These are phyloP conservation scores for Pseudoatta argentina DNA, from an alignment of 1,140 invertebrate species.

Conservation along the genomic window DNA sequence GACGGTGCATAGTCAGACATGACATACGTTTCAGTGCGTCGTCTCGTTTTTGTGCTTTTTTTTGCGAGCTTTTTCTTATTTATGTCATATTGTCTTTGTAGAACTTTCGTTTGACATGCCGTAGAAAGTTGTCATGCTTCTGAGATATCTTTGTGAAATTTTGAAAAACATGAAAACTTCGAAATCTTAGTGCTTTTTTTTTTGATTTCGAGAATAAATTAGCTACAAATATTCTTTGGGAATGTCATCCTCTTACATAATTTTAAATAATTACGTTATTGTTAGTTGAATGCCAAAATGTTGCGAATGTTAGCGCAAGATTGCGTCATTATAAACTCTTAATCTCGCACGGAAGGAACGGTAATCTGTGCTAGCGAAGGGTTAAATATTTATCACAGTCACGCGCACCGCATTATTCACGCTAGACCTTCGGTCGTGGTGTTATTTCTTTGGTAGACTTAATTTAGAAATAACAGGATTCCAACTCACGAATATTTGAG, in stretches of 20 bases:
- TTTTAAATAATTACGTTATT: constrained; percentile 13
- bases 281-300: constrained; percentile 36
- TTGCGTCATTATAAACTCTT: constrained; percentile 46
- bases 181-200: neutral
- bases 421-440: constrained; percentile 46
- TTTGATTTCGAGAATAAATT: neutral
- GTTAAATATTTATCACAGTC: constrained; percentile 72
- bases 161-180: neutral
- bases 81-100: neutral
- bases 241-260: constrained; percentile 1
- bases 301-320: constrained; percentile 47
- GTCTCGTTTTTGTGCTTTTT: neutral
- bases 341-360: constrained; percentile 2
- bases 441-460: constrained; percentile 69
- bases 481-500: constrained; percentile 43
- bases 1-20: constrained; percentile 59
- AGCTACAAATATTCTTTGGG: constrained; percentile 4
- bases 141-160: neutral
- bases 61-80: neutral
- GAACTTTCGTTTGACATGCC: constrained; percentile 4
- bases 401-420: constrained; percentile 72
- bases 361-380: constrained; percentile 43
- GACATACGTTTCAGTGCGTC: constrained; percentile 41
- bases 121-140: neutral
- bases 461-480: constrained; percentile 70